Base-by-base conservation (phyloP, 2,113 vertebrate genomes). In the Vidua chalybeata region DNA sequence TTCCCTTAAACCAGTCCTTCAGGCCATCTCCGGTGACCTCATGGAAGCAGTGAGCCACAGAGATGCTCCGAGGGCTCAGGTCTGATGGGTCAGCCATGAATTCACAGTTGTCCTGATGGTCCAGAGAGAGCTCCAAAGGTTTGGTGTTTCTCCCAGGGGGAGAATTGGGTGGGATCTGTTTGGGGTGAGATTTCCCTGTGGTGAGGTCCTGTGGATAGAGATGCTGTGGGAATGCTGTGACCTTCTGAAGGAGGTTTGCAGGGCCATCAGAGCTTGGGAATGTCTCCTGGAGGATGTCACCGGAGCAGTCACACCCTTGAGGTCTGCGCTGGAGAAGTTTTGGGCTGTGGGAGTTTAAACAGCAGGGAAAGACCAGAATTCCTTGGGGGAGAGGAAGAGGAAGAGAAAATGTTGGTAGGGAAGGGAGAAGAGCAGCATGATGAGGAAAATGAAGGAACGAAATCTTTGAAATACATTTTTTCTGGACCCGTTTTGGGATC, bases 401-500 rank as follows among this genome's bases (percentile, higher is more conserved):
- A 33, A 39, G 55, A 37, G 33, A 5, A 69, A 45, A 62, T 8
- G 13, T 17, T 41, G n/a, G 11, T 13, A 5, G 20, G 20, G 33
- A 30, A 43, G 17, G 26, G 9, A 67, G n/a, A 46, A 41, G 23
- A 67, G 46, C 15, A 28, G 11, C 1, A 0, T 33, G 45, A 39
- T 46, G 61, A 52, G 28, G 33, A 46, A 62, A 89, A 75, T 4
- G 4, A 18, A 54, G 71, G 39, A 55, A 6, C 4, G 2, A 83
- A 68, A 45, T 10, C 13, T 7, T 13, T 27, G 30, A 52, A 61
- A 83, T 39, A 30, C 30, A 4, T 14, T 68, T 75, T 80, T 68
- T 16, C 4, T 0, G 0, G 13, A 41, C 10, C 22, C 1, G 1
- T 61, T 67, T n/a, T n/a, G 39, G 20, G 28, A 79, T 37, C 41